Evolutionary conservation across 2,797 vertebrate genomes (phyloP).

Genomic region (Trachops cirrhosus): DNA sequence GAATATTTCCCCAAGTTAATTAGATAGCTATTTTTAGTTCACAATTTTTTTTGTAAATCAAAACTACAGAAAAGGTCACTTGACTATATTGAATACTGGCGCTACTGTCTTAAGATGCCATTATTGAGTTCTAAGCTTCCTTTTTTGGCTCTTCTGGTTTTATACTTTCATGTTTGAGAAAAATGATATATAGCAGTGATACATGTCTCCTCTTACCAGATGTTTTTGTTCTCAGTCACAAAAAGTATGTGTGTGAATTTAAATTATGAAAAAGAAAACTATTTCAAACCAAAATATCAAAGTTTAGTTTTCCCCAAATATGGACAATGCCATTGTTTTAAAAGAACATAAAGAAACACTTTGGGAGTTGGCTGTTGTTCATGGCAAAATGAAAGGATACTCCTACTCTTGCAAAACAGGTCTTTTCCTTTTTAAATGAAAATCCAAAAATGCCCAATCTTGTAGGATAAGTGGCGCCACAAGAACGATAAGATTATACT

Average conservation of each 20-base stretch:
- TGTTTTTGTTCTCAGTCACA: background rate
- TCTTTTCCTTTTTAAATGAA: conserved; percentile 12
- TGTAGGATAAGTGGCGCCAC: background rate
- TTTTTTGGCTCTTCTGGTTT: background rate
- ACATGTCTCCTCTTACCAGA: background rate
- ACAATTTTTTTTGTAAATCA: background rate
- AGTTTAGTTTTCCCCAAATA: background rate
- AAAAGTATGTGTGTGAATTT: background rate
- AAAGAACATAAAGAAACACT: background rate
- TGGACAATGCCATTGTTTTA: background rate
- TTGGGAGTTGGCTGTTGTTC: background rate
- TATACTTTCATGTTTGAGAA: background rate
- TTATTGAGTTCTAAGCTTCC: background rate
- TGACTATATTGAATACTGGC: background rate
- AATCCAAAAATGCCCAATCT: background rate
- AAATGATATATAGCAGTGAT: background rate
- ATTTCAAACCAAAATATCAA: background rate
- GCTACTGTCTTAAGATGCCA: background rate
- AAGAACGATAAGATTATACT: background rate
- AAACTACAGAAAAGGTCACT: background rate
- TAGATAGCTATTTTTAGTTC: background rate
- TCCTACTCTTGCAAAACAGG: background rate
- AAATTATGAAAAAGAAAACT: background rate
- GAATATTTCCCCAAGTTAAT: background rate
- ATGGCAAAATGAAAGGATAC: background rate